Conservation (phyloP, 2,113 vertebrate genomes). For the Himantopus leucocephalus region DNA sequence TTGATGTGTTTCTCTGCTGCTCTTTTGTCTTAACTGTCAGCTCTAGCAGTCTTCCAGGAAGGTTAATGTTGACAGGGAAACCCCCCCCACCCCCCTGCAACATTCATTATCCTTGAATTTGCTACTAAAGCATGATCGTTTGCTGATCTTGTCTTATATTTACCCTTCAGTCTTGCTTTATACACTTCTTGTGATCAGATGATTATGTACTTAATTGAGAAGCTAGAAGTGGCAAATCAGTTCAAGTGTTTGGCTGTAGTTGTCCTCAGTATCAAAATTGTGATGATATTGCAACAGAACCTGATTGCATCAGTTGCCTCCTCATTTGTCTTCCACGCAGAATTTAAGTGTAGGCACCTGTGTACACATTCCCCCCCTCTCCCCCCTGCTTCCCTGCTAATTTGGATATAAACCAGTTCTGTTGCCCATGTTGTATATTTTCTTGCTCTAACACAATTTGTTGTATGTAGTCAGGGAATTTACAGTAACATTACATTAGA, state of each 20-base stretch:
- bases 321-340: neutral
- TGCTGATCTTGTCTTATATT: neutral
- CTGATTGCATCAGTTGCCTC: neutral
- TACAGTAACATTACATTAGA: too few species aligned
- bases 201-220: neutral
- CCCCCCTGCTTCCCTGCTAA: neutral
- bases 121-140: neutral
- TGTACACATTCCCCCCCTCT: neutral
- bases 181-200: neutral
- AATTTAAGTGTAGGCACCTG: neutral
- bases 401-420: neutral
- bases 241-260: neutral
- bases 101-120: neutral
- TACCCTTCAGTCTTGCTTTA: neutral
- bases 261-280: neutral
- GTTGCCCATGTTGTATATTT: neutral
- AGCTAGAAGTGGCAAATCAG: neutral
- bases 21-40: neutral
- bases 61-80: neutral
- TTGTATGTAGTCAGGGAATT: neutral
- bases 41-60: neutral
- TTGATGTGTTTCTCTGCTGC: neutral
- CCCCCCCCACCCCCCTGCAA: neutral
- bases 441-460: neutral
- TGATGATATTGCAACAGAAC: neutral